A percentile compares a stretch with the other conserved stretches of the same genome.
Evolutionary conservation across 2,113 vertebrate genomes (phyloP).

Genomic region (Periophthalmodon schlosseri): DNA sequence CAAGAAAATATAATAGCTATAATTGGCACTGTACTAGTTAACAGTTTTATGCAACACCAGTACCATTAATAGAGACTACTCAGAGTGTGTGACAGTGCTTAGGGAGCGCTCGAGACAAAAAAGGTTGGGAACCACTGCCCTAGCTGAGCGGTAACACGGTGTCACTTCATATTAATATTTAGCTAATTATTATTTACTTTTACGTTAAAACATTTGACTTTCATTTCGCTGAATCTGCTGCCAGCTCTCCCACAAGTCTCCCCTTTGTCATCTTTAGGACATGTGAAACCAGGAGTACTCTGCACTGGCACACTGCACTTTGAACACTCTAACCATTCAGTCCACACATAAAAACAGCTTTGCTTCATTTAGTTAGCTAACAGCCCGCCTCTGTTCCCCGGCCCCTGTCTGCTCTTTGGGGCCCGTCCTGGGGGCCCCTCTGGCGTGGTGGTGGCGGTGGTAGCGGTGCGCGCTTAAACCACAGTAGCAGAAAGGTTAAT

Average conservation of each 20-base stretch:
- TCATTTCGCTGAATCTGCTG: background rate
- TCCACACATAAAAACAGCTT: constrained; percentile 15
- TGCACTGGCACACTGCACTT: constrained; percentile 4
- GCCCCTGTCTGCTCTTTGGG: background rate
- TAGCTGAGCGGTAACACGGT: too few relatives aligned
- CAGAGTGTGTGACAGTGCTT: too few relatives aligned
- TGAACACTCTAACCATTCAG: constrained; percentile 5
- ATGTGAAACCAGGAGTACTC: constrained; percentile 16
- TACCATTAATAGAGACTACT: too few relatives aligned
- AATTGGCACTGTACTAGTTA: too few relatives aligned
- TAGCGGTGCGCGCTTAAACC: constrained; percentile 79
- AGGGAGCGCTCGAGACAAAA: too few relatives aligned
- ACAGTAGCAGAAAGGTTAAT: constrained; percentile 93
- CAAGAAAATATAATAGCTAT: too few relatives aligned
- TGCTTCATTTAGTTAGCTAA: constrained; percentile 51
- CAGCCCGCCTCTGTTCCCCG: constrained; percentile 9
- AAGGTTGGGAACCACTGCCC: too few relatives aligned
- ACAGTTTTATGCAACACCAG: too few relatives aligned
- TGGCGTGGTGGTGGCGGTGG: constrained; percentile 22
- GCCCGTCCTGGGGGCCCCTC: background rate
- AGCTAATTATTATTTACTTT: background rate
- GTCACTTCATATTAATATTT: too few relatives aligned
- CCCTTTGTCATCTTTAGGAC: background rate
- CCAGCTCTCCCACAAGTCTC: background rate
- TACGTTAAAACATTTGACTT: background rate